phyloP scores from a whole-genome alignment of 2,888 invertebrate species.

The Cephus runcator region DNA sequence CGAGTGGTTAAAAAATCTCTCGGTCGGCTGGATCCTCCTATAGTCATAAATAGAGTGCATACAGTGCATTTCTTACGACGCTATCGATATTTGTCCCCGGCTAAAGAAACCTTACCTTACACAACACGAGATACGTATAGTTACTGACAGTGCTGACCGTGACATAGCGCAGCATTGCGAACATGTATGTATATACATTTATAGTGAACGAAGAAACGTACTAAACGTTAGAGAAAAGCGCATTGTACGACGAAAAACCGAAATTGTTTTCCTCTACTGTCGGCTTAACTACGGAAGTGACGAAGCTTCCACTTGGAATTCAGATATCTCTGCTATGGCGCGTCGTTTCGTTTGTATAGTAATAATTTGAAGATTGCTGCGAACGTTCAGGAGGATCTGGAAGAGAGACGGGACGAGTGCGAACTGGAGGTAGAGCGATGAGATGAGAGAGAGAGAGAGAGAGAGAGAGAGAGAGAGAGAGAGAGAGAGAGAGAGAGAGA shows the following conservation, averaged over 20 bases:
- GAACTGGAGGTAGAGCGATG: neutral
- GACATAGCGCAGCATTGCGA: too few species aligned
- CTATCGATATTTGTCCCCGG: too few species aligned
- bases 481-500: too few species aligned
- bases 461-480: neutral
- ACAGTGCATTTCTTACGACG: too few species aligned
- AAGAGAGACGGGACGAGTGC: too few species aligned
- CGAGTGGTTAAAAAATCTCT: neutral
- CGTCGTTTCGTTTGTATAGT: conserved; percentile 8
- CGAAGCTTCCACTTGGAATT: conserved; percentile 30
- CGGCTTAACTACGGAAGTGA: conserved; percentile 34
- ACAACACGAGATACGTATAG: too few species aligned
- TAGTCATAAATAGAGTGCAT: conserved; percentile 22
- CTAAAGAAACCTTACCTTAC: too few species aligned
- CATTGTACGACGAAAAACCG: conserved; percentile 1
- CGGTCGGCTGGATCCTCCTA: conserved; percentile 31
- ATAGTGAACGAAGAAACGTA: too few species aligned
- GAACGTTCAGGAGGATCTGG: neutral
- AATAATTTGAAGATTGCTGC: conserved; percentile 2
- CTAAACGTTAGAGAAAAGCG: too few species aligned
- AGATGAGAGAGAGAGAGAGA: neutral
- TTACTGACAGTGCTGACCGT: too few species aligned
- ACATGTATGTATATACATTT: too few species aligned
- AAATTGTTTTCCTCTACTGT: conserved; percentile 32
- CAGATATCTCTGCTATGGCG: neutral